These are phyloP conservation scores for Gibbula magus DNA, from an alignment of 2,888 invertebrate genomes.

Conservation along the genomic window DNA sequence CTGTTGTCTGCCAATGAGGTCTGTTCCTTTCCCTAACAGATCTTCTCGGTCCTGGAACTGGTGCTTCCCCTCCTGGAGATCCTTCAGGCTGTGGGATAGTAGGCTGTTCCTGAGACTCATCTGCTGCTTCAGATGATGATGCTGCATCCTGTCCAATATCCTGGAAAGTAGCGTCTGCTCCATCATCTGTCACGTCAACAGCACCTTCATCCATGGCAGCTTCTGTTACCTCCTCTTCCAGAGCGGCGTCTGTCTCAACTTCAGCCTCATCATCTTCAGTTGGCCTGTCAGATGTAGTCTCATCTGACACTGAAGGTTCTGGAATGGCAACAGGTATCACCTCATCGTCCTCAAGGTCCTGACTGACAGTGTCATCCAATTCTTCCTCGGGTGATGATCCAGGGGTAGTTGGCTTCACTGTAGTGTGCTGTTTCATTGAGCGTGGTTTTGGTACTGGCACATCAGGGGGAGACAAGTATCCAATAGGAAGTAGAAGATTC, in stretches of 20 bases:
- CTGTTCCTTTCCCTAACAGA: not conserved
- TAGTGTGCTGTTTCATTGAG: not conserved
- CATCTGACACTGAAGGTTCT: not conserved
- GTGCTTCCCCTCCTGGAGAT: not conserved
- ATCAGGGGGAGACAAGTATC: too few relatives aligned
- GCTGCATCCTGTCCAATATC: not conserved
- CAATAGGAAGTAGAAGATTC: constrained; percentile 5
- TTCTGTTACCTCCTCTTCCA: too few relatives aligned
- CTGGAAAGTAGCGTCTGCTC: not conserved
- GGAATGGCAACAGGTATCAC: too few relatives aligned
- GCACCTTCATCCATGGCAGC: not conserved
- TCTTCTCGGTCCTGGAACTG: not conserved
- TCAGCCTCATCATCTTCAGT: too few relatives aligned
- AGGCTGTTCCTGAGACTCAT: not conserved
- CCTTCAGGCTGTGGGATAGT: not conserved
- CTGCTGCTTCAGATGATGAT: not conserved
- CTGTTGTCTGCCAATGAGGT: too few relatives aligned
- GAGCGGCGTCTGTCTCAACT: too few relatives aligned
- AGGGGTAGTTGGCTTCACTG: not conserved
- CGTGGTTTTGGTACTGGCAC: not conserved
- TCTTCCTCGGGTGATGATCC: not conserved
- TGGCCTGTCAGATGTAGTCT: not conserved
- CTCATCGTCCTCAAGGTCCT: not conserved
- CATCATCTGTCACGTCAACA: not conserved
- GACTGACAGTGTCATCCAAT: not conserved